These are phyloP conservation scores for Taenioides sp. DNA, from an alignment of 2,797 vertebrate species.

Conservation along the genomic window DNA sequence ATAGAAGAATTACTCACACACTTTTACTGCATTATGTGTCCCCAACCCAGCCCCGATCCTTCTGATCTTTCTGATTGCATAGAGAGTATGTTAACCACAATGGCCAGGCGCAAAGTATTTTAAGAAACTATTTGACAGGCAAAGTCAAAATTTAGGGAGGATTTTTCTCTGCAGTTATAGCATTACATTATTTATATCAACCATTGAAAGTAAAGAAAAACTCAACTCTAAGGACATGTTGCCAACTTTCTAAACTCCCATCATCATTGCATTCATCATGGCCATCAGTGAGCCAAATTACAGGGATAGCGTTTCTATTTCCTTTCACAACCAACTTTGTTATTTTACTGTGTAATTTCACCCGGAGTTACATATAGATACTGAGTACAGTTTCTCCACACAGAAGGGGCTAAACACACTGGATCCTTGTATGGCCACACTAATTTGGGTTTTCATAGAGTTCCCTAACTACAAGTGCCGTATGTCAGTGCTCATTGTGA, in stretches of 20 bases:
- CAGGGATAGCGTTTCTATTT: constrained; percentile 64
- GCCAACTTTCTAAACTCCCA: constrained; percentile 27
- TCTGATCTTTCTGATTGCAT: constrained; percentile 3
- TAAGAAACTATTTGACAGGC: constrained; percentile 51
- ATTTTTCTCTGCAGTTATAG: constrained; percentile 1
- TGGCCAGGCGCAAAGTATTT: constrained; percentile 62
- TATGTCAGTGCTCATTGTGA: constrained; percentile 40
- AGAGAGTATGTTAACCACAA: background rate
- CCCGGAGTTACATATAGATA: constrained; percentile 44
- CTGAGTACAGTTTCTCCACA: constrained; percentile 27
- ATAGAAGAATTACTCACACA: background rate
- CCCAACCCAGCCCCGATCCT: background rate
- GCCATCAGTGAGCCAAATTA: constrained; percentile 65
- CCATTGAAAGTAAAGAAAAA: constrained; percentile 26
- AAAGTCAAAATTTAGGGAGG: background rate
- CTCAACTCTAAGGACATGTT: constrained; percentile 18
- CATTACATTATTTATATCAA: constrained; percentile 20
- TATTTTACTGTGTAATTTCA: constrained; percentile 69
- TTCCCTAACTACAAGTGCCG: constrained; percentile 47
- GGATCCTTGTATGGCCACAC: constrained; percentile 33
- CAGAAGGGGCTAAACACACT: constrained; percentile 37
- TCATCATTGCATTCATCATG: constrained; percentile 53
- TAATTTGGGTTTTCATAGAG: constrained; percentile 48
- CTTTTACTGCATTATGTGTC: background rate
- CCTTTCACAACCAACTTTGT: constrained; percentile 55